Base-by-base conservation (phyloP, 92 coral and sea anemone genomes). In the Zoanthus sociatus region DNA sequence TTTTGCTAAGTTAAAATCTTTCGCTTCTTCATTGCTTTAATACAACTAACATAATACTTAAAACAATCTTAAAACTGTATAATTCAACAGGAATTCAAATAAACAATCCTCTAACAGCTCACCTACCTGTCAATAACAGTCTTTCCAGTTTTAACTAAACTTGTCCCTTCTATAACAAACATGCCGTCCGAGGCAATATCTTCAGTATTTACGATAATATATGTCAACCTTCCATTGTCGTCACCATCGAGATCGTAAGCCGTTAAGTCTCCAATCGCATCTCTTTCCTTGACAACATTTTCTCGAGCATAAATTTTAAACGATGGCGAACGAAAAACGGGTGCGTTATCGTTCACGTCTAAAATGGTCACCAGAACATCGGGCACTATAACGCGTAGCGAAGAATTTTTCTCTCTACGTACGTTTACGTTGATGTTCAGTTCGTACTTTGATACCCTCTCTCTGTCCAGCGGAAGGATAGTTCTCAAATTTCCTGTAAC, bases 321-420 rank as follows among this genome's bases (percentile, higher is more conserved):
- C 20, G 79, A 61, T 46, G 86, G 92, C 82, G 78, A 66, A 33
- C 61, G 64, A 76, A 97, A 97, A 84, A 48, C 63, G 31, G 99
- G 99, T 6, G 87, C 92, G 91, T 97, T 89, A 74, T 97, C 99
- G 82, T 97, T 95, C 3, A 93, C 84, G 78, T 97, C 99, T 42
- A 81, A 78, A 2, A 97, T 79, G 13, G 86, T 82, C 9, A 97
- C 84, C 42, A 77, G 21, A 17, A 95, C 92, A 54, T 74, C 93
- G 44, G 97, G 95, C 26, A 92, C 94, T 7, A 84, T 87, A 9
- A 60, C n/a, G 63, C 84, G 84, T 6, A 37, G 7, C 13, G 87
- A 79, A 32, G 89, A 64, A 48, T 53, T 72, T 14, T 53, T 50
- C 10, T 86, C 94, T 58, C 94, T 92, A 42, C 87, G 83, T 8